These are phyloP conservation scores for Rotaria macrura DNA, from an alignment of 2,888 invertebrate species.

Conservation along the genomic window DNA sequence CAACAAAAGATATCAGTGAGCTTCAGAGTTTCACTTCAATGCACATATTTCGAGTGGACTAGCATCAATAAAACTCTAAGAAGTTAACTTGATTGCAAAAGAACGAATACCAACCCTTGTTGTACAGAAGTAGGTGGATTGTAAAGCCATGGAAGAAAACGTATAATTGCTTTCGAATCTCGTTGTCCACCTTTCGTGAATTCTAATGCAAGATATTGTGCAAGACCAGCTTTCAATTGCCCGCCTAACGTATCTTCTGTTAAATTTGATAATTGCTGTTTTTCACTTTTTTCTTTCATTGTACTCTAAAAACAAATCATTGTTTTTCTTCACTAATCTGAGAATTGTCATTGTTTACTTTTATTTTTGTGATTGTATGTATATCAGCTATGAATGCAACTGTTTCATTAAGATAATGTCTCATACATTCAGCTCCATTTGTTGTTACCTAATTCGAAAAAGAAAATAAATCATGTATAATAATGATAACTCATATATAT, in stretches of 20 bases:
- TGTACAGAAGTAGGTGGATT: constrained; percentile 68
- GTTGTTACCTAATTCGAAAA: constrained; percentile 53
- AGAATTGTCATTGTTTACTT: constrained; percentile 65
- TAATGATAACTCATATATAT: background rate
- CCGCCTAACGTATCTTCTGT: constrained; percentile 93
- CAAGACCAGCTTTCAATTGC: constrained; percentile 84
- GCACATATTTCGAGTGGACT: too few relatives aligned
- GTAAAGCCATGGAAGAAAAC: constrained; percentile 80
- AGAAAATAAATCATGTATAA: background rate
- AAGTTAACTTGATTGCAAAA: background rate
- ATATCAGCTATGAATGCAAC: constrained; percentile 89
- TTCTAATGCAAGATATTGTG: constrained; percentile 71
- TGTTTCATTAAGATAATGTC: constrained; percentile 78
- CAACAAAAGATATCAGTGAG: too few relatives aligned
- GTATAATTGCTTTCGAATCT: constrained; percentile 67
- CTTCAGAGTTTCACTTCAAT: too few relatives aligned
- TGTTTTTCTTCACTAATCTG: too few relatives aligned
- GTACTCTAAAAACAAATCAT: constrained; percentile 20
- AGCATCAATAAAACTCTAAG: too few relatives aligned
- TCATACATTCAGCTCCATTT: constrained; percentile 83
- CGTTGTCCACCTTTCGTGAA: constrained; percentile 64
- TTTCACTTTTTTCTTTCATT: constrained; percentile 34
- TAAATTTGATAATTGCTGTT: constrained; percentile 54
- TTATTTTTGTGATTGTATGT: constrained; percentile 86
- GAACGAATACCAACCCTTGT: constrained; percentile 56